These are phyloP conservation scores for Drosophila ironensis DNA, from an alignment of 1,140 invertebrate species.

Conservation along the genomic window DNA sequence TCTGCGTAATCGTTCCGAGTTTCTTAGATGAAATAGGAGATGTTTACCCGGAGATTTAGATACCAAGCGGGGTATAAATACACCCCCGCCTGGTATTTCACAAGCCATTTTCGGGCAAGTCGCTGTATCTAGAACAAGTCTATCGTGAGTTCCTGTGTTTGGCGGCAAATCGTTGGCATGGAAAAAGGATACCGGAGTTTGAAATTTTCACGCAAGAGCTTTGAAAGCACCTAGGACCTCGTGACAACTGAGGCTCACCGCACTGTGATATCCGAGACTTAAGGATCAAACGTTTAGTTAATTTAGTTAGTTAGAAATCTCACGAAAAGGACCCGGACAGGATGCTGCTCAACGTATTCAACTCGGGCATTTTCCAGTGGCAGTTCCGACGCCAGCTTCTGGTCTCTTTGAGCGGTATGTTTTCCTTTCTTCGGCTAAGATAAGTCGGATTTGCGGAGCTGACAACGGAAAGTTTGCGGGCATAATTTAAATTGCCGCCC, in stretches of 20 bases:
- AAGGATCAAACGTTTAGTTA: conserved; percentile 9
- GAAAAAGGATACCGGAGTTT: conserved; percentile 34
- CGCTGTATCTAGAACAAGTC: neutral
- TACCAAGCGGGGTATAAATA: conserved; percentile 50
- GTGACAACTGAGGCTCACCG: neutral
- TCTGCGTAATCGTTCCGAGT: conserved; percentile 14
- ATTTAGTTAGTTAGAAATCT: neutral
- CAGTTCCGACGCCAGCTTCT: conserved; percentile 63
- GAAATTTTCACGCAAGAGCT: conserved; percentile 43
- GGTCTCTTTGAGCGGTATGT: conserved; percentile 70
- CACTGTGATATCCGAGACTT: conserved; percentile 51
- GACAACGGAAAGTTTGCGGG: conserved; percentile 27
- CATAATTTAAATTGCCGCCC: neutral
- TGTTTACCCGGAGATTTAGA: conserved; percentile 59
- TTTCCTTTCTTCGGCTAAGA: too few relatives aligned
- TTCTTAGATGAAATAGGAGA: conserved; percentile 38
- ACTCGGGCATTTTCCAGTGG: conserved; percentile 49
- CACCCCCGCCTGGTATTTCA: conserved; percentile 21
- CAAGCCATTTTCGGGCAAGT: conserved; percentile 32
- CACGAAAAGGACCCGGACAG: neutral
- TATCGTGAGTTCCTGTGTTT: neutral
- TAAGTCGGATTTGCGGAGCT: conserved; percentile 8
- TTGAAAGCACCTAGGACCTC: conserved; percentile 19
- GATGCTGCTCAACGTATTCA: conserved; percentile 55
- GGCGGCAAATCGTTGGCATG: conserved; percentile 30